A percentile compares a stretch with the other conserved stretches of the same genome.
Evolutionary conservation across 2,888 invertebrate genomes (phyloP).

Genomic region (Carterocephalus palaemon): DNA sequence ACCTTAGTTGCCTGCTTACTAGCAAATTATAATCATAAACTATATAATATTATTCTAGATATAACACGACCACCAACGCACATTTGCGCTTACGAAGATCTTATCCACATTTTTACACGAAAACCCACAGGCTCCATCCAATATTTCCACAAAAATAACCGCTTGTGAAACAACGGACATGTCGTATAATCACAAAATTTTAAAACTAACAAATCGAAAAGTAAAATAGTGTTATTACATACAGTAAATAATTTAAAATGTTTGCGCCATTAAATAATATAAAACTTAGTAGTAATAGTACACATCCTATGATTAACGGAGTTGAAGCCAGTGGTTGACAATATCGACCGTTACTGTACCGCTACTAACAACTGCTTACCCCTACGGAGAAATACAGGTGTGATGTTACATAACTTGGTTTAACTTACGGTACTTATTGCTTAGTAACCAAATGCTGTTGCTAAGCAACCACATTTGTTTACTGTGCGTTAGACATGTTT

Average conservation of each 20-base stretch:
- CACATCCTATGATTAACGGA: neutral
- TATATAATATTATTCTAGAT: constrained; percentile 33
- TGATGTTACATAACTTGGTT: too few species aligned
- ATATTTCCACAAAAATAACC: constrained; percentile 37
- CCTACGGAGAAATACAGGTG: too few species aligned
- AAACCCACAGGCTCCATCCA: constrained; percentile 25
- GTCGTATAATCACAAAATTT: constrained; percentile 28
- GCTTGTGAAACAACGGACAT: constrained; percentile 35
- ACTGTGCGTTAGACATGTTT: too few species aligned
- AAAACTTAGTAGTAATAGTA: constrained; percentile 1
- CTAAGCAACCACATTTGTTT: too few species aligned
- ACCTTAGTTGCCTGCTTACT: constrained; percentile 36
- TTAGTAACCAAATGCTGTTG: too few species aligned
- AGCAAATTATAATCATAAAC: constrained; percentile 28
- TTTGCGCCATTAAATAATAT: constrained; percentile 11
- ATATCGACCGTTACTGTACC: too few species aligned
- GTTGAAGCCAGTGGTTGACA: neutral
- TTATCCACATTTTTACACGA: constrained; percentile 36
- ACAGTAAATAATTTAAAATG: constrained; percentile 21
- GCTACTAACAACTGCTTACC: too few species aligned
- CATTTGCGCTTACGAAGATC: constrained; percentile 4
- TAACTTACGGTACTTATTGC: too few species aligned
- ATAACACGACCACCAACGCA: constrained; percentile 23
- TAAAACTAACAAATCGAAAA: constrained; percentile 1
- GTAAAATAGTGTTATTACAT: constrained; percentile 8